phyloP scores from a whole-genome alignment of 2,888 invertebrate species.

The Thereva nobilitata region DNA sequence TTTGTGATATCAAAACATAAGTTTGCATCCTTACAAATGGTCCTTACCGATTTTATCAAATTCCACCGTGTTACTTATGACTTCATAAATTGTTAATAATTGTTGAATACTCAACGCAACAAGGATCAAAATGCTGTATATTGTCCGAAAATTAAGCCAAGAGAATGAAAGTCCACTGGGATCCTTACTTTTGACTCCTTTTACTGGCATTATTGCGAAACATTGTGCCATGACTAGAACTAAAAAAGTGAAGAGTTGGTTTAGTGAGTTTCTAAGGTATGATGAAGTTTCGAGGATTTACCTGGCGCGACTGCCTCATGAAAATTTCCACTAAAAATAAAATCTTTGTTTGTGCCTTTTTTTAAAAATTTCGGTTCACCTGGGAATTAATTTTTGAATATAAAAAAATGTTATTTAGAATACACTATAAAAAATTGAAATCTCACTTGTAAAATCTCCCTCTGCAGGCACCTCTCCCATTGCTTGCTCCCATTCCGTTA shows the following conservation, averaged over 20 bases:
- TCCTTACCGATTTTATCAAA: constrained; percentile 51
- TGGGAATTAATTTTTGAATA: too few relatives aligned
- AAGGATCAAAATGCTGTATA: constrained; percentile 36
- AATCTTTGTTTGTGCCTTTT: too few relatives aligned
- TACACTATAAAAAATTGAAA: too few relatives aligned
- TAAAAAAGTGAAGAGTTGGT: constrained; percentile 7
- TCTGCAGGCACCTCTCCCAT: too few relatives aligned
- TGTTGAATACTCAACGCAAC: constrained; percentile 48
- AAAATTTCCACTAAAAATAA: constrained; percentile 36
- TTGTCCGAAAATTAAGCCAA: constrained; percentile 51
- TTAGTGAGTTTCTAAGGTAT: too few relatives aligned
- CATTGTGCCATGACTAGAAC: constrained; percentile 59
- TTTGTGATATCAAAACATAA: too few relatives aligned
- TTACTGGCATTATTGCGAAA: constrained; percentile 62
- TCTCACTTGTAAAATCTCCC: too few relatives aligned
- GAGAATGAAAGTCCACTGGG: constrained; percentile 56
- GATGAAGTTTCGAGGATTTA: not conserved
- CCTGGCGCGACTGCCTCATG: constrained; percentile 41
- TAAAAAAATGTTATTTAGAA: too few relatives aligned
- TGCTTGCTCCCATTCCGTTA: too few relatives aligned
- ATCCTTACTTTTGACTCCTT: constrained; percentile 58
- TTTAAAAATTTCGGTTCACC: too few relatives aligned
- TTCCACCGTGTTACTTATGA: constrained; percentile 45
- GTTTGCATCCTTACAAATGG: too few relatives aligned
- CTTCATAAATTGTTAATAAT: constrained; percentile 44